Percentiles rank a stretch among this genome's conserved stretches.
These are phyloP conservation scores for Eretmochelys imbricata DNA, from an alignment of 2,113 vertebrate genomes.

Conservation along the genomic window DNA sequence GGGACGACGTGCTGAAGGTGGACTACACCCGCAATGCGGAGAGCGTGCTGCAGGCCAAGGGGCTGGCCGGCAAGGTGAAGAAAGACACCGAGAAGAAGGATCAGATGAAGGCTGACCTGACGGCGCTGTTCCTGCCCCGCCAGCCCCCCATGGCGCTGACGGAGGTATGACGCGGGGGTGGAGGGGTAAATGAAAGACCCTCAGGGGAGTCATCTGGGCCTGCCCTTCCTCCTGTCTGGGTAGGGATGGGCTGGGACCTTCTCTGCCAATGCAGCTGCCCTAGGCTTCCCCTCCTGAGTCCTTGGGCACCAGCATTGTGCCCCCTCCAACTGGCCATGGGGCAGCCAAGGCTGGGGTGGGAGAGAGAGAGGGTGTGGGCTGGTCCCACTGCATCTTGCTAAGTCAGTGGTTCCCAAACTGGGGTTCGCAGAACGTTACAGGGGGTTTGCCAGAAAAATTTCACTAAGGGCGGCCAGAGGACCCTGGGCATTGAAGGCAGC, in stretches of 20 bases:
- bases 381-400: no score
- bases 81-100: conserved; percentile 92
- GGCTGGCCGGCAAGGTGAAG: conserved; percentile 91
- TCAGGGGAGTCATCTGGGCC: fast-evolving
- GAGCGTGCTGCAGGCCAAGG: conserved; percentile 82
- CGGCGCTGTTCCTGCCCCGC: conserved; percentile 93
- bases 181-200: fast-evolving
- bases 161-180: conserved; percentile 80
- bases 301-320: no score
- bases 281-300: no score
- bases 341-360: not conserved
- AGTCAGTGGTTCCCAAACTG: no score
- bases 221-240: fast-evolving
- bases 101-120: conserved; percentile 97
- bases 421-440: no score
- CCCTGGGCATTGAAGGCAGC: no score
- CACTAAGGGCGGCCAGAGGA: no score
- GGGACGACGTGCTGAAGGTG: conserved; percentile 95
- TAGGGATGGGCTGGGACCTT: not conserved
- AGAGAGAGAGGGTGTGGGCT: not conserved
- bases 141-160: conserved; percentile 92
- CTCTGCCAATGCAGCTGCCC: not conserved
- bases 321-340: not conserved
- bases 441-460: no score
- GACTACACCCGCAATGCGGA: conserved; percentile 97